A percentile compares a stretch with the other conserved stretches of the same genome.
phyloP scores from a whole-genome alignment of 2,888 invertebrate species.

The Sarcophaga caerulescens region DNA sequence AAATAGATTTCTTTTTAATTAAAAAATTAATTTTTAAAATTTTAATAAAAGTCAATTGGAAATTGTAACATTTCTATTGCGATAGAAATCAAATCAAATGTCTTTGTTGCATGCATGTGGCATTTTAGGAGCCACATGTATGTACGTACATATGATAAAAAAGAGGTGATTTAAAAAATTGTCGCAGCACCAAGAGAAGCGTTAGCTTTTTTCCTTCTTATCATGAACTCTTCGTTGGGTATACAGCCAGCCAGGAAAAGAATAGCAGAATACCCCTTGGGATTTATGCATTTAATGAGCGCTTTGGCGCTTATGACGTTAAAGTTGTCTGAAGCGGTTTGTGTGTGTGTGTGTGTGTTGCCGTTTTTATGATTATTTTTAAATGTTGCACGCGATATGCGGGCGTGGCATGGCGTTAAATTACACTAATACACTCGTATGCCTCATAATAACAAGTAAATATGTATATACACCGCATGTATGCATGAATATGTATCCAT shows the following conservation, averaged over 20 bases:
- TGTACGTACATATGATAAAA: too few relatives aligned
- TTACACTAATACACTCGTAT: conserved; percentile 32
- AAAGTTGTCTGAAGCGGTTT: conserved; percentile 1
- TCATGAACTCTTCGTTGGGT: too few relatives aligned
- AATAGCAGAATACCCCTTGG: conserved; percentile 46
- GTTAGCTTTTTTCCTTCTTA: too few relatives aligned
- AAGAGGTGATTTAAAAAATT: too few relatives aligned
- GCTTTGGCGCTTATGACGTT: conserved; percentile 51
- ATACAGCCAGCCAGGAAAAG: not conserved
- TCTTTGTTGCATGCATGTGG: not conserved
- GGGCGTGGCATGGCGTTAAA: conserved; percentile 68
- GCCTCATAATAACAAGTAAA: not conserved
- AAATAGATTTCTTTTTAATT: conserved; percentile 17
- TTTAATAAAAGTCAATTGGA: not conserved
- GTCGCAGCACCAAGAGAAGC: too few relatives aligned
- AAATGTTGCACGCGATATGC: conserved; percentile 69
- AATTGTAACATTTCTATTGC: too few relatives aligned
- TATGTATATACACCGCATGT: not conserved
- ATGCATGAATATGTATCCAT: not conserved
- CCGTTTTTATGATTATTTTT: conserved; percentile 14
- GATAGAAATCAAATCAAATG: not conserved
- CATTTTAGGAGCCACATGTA: too few relatives aligned
- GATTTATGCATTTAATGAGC: conserved; percentile 65
- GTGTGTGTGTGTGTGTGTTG: conserved; percentile 4
- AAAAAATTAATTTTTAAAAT: not conserved